phyloP scores from a whole-genome alignment of 2,888 invertebrate species.

The Abrostola tripartita region DNA sequence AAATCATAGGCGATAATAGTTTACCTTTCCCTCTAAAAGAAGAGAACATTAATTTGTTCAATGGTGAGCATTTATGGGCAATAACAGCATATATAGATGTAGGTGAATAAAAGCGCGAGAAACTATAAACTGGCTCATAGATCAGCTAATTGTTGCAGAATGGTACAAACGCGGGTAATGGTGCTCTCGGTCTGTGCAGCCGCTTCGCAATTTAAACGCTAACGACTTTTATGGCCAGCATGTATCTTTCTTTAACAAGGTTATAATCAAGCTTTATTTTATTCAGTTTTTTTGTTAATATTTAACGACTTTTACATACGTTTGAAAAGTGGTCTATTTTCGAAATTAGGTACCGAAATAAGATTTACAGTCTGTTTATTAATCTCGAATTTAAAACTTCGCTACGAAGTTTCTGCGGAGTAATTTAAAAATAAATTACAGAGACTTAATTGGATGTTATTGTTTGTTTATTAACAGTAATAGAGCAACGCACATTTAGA shows the following conservation, averaged over 20 bases:
- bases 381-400: neutral
- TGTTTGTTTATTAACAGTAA: neutral
- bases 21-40: constrained; percentile 33
- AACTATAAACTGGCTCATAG: constrained; percentile 54
- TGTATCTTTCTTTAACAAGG: constrained; percentile 62
- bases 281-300: constrained; percentile 30
- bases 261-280: constrained; percentile 59
- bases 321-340: constrained; percentile 25
- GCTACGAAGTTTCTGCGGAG: neutral
- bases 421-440: neutral
- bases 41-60: constrained; percentile 44
- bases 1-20: constrained; percentile 47
- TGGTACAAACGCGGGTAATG: constrained; percentile 66
- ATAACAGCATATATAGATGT: constrained; percentile 32
- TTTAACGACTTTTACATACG: constrained; percentile 25
- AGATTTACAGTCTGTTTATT: neutral
- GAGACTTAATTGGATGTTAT: neutral
- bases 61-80: constrained; percentile 45
- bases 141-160: constrained; percentile 66
- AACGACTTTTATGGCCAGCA: constrained; percentile 69
- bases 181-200: constrained; percentile 62
- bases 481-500: neutral
- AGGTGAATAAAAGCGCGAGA: constrained; percentile 44
- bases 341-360: neutral
- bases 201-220: constrained; percentile 68